Percentiles rank a stretch among this genome's conserved stretches.
These are phyloP conservation scores for Cylas formicarius DNA, from an alignment of 1,140 invertebrate genomes.

Conservation along the genomic window DNA sequence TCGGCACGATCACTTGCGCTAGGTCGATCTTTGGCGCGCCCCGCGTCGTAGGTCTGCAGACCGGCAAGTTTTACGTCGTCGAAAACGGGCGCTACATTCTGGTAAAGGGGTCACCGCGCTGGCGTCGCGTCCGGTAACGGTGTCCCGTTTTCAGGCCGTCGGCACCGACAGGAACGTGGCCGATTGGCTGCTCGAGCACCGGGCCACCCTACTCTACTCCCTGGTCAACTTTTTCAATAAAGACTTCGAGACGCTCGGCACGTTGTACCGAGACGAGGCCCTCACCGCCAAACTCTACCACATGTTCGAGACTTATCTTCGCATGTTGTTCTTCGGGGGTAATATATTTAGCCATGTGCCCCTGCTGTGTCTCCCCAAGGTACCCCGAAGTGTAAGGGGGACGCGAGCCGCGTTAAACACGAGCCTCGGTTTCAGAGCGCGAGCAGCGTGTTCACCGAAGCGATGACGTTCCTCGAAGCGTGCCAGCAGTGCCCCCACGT, in stretches of 20 bases:
- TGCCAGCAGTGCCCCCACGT: constrained; percentile 66
- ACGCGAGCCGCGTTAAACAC: too few species aligned
- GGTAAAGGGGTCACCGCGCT: constrained; percentile 47
- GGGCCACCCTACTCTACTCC: constrained; percentile 62
- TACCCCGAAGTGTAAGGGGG: too few species aligned
- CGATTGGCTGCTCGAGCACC: constrained; percentile 68
- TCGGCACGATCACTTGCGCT: constrained; percentile 73
- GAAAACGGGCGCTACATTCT: constrained; percentile 71
- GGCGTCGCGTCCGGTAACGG: not conserved
- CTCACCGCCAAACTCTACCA: constrained; percentile 70
- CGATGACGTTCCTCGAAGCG: constrained; percentile 70
- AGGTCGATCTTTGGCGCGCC: constrained; percentile 65
- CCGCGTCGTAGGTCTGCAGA: constrained; percentile 65
- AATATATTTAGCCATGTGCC: constrained; percentile 73
- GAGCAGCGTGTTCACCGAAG: constrained; percentile 71
- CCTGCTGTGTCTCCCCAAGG: constrained; percentile 69
- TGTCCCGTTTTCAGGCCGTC: constrained; percentile 53
- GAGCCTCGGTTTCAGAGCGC: too few species aligned
- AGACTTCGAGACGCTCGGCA: constrained; percentile 61
- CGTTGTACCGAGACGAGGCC: constrained; percentile 53
- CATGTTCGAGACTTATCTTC: constrained; percentile 77
- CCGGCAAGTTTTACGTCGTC: constrained; percentile 75
- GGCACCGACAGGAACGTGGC: constrained; percentile 79
- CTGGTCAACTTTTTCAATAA: constrained; percentile 72
- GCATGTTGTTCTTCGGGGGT: constrained; percentile 67